Conservation (phyloP, 2,797 vertebrate species). For the Acanthornis magna region DNA sequence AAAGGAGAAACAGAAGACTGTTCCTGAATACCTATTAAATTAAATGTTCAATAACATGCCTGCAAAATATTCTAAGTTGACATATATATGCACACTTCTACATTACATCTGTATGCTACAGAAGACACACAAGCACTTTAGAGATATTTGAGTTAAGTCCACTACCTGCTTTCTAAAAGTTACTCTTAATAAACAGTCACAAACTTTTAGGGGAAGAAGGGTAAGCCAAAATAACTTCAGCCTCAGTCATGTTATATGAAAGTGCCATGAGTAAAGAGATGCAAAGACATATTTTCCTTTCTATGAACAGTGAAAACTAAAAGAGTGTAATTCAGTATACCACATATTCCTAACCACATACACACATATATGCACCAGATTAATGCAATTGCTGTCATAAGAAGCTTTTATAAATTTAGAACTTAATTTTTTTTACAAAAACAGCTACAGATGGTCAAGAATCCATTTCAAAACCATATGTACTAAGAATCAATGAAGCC, state of each 20-base stretch:
- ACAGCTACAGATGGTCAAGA: not conserved
- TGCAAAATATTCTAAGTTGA: not conserved
- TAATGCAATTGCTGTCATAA: not conserved
- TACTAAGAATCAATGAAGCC: not conserved
- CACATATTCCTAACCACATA: not conserved
- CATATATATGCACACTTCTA: not conserved
- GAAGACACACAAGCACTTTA: not conserved
- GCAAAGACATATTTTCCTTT: not conserved
- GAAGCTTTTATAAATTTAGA: not conserved
- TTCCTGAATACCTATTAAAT: not conserved
- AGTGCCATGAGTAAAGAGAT: not conserved
- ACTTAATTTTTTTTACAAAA: not conserved
- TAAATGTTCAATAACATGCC: not conserved
- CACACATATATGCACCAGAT: rapidly evolving
- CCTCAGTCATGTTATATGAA: not conserved
- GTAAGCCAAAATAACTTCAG: not conserved
- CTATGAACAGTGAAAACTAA: not conserved
- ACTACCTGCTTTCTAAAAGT: not conserved
- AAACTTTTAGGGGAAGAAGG: not conserved
- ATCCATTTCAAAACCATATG: not conserved
- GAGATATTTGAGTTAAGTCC: not conserved
- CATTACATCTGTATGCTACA: not conserved
- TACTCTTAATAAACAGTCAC: not conserved
- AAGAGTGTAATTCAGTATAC: not conserved
- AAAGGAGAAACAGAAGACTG: not conserved